A percentile compares a stretch with the other conserved stretches of the same genome.
Conservation (phyloP, 92 coral and sea anemone genomes). For the Heliopora coerulea region DNA sequence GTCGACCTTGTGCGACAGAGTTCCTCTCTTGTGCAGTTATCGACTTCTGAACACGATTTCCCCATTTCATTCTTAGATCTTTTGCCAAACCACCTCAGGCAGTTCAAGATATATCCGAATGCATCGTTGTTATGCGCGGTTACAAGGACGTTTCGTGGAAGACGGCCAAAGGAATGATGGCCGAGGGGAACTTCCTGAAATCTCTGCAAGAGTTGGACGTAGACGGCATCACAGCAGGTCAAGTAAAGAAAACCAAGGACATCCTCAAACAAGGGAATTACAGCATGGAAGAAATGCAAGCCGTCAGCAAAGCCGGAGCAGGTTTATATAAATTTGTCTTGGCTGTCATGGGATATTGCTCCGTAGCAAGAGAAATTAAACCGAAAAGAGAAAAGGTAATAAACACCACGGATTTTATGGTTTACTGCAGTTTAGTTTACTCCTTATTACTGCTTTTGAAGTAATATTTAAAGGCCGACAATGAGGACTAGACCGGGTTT, state of each 20-base stretch:
- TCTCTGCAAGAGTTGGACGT: slow-evolving; percentile 93
- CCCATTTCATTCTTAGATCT: slow-evolving; percentile 53
- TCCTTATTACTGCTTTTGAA: too few relatives aligned
- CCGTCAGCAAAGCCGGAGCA: slow-evolving; percentile 87
- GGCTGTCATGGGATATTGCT: slow-evolving; percentile 96
- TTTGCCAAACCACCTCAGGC: slow-evolving; percentile 99
- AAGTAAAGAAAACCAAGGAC: slow-evolving; percentile 90
- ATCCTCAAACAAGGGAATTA: slow-evolving; percentile 83
- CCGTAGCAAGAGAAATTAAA: slow-evolving; percentile 96
- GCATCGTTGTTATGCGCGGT: slow-evolving; percentile 93
- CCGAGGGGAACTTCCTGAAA: slow-evolving; percentile 97
- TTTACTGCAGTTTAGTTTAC: too few relatives aligned
- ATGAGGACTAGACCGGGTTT: too few relatives aligned
- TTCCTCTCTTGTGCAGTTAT: too few relatives aligned
- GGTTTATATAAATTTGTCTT: slow-evolving; percentile 90
- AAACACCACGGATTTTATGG: not conserved
- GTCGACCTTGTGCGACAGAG: too few relatives aligned
- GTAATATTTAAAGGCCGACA: too few relatives aligned
- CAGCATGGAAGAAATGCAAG: slow-evolving; percentile 92
- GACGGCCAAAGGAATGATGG: slow-evolving; percentile 99
- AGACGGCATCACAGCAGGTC: slow-evolving; percentile 82
- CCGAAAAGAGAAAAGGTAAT: slow-evolving; percentile 97
- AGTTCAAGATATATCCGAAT: slow-evolving; percentile 97
- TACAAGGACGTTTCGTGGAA: slow-evolving; percentile 94
- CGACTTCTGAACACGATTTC: too few relatives aligned